Percentiles rank a stretch among this genome's conserved stretches.
phyloP scores from a whole-genome alignment of 1,140 invertebrate species.

The Drosophila equinoxialis region DNA sequence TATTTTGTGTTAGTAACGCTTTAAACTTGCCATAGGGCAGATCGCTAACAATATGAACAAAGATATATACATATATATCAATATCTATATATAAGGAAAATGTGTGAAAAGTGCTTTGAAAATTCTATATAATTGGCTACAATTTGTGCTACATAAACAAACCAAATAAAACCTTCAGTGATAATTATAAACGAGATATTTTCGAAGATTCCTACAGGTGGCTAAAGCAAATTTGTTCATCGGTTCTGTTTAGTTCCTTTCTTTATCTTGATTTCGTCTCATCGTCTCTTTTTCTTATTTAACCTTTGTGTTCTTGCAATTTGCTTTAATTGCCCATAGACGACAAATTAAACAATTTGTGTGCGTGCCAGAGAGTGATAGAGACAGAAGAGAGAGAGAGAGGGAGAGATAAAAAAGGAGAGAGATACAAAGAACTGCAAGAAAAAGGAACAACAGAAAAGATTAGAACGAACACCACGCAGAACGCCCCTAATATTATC shows the following conservation, averaged over 20 bases:
- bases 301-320: conserved; percentile 50
- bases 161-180: not conserved
- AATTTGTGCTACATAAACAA: conserved; percentile 1
- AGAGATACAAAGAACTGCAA: not conserved
- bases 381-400: conserved; percentile 18
- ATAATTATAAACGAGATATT: not conserved
- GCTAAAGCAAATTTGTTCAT: conserved; percentile 7
- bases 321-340: conserved; percentile 62
- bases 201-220: not conserved
- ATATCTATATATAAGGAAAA: conserved; percentile 45
- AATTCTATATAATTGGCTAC: conserved; percentile 5
- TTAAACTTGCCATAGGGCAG: conserved; percentile 63
- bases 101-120: conserved; percentile 60
- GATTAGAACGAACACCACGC: conserved; percentile 6
- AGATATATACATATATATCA: conserved; percentile 2
- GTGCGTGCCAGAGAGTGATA: conserved; percentile 24
- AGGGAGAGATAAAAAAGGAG: conserved; percentile 7
- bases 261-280: conserved; percentile 30
- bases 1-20: conserved; percentile 68
- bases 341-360: conserved; percentile 70
- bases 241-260: conserved; percentile 4
- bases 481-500: conserved; percentile 19
- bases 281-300: conserved; percentile 19
- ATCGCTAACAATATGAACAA: conserved; percentile 42
- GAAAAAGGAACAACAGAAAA: conserved; percentile 8